A percentile compares a stretch with the other conserved stretches of the same genome.
phyloP scores from a whole-genome alignment of 2,113 vertebrate genomes.

The Casuarius casuarius region DNA sequence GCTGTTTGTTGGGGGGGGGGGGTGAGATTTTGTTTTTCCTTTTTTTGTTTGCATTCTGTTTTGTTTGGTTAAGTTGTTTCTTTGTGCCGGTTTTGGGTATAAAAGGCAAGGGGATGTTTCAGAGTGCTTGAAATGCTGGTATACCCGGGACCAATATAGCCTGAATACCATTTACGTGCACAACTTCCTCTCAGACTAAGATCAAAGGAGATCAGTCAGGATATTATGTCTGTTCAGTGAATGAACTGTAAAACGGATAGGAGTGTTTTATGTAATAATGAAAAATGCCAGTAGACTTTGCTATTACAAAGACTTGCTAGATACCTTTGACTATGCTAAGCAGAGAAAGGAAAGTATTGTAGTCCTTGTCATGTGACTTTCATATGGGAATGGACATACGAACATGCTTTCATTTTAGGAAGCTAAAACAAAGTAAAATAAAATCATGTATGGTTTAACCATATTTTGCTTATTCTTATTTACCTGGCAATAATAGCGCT shows the following conservation, averaged over 20 bases:
- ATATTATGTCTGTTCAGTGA: not conserved
- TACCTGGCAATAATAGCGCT: not conserved
- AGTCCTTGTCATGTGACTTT: not conserved
- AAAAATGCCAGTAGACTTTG: not conserved
- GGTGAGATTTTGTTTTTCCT: not conserved
- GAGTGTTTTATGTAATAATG: not conserved
- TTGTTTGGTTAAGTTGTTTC: not conserved
- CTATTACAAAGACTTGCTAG: not conserved
- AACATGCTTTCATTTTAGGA: not conserved
- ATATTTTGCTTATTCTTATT: not conserved
- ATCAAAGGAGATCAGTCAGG: not conserved
- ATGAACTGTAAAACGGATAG: fast-evolving
- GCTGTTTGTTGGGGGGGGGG: not conserved
- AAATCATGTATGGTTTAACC: not conserved
- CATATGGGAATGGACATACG: not conserved
- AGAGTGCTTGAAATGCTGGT: not conserved
- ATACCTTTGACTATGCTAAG: not conserved
- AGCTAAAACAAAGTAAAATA: not conserved
- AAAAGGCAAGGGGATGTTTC: not conserved
- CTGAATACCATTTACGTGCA: not conserved
- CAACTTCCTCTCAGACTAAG: not conserved
- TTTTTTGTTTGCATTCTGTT: not conserved
- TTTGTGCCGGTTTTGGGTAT: not conserved
- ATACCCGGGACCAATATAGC: not conserved
- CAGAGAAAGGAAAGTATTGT: not conserved